phyloP scores from a whole-genome alignment of 2,888 invertebrate species.

The Strigamia maritima region DNA sequence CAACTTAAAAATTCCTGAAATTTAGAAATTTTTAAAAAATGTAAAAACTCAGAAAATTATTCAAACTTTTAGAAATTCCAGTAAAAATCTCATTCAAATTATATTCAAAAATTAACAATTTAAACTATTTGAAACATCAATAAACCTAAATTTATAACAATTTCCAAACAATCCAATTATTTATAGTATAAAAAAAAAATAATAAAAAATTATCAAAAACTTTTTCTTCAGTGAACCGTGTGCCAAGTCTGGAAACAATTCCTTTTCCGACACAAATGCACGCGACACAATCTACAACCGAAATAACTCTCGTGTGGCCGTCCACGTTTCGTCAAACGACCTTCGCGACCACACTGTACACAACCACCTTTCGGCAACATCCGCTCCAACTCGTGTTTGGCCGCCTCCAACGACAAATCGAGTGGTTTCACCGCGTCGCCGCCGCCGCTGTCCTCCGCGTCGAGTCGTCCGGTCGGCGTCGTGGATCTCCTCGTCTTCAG shows the following conservation, averaged over 20 bases:
- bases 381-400: conserved; percentile 41
- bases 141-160: no score
- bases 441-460: not conserved
- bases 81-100: no score
- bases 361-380: conserved; percentile 43
- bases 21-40: no score
- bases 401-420: conserved; percentile 36
- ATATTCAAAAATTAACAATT: no score
- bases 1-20: no score
- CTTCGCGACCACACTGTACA: conserved; percentile 43
- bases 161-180: no score
- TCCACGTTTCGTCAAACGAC: conserved; percentile 42
- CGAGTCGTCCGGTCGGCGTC: not conserved
- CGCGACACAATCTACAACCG: conserved; percentile 41
- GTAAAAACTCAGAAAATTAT: no score
- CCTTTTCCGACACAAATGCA: conserved; percentile 41
- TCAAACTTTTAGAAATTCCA: no score
- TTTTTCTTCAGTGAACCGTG: conserved; percentile 35
- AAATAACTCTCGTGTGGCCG: conserved; percentile 43
- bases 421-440: conserved; percentile 4
- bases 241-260: conserved; percentile 42
- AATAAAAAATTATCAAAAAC: not conserved
- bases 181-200: not conserved
- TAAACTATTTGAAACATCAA: no score
- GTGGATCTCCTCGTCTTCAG: not conserved